These are phyloP conservation scores for Tupaia tana DNA, from an alignment of 2,113 vertebrate genomes.

Conservation along the genomic window DNA sequence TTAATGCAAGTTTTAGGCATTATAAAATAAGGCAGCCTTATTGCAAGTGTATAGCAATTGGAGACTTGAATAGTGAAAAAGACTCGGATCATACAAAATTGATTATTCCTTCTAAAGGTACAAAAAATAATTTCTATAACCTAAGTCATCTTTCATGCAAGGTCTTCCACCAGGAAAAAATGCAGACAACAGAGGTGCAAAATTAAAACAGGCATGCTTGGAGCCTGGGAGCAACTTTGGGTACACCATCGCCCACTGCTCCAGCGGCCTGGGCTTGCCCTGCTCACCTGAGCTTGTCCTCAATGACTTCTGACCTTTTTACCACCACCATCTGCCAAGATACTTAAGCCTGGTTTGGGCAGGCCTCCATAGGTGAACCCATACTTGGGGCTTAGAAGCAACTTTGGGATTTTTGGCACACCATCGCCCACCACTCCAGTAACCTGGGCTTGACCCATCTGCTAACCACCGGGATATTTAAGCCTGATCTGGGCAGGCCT, in stretches of 20 bases:
- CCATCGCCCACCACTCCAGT: too few relatives aligned
- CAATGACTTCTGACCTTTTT: neutral
- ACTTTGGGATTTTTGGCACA: too few relatives aligned
- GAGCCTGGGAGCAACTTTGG: too few relatives aligned
- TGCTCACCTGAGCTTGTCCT: neutral
- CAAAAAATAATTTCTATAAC: slow-evolving; percentile 17
- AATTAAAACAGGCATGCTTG: neutral
- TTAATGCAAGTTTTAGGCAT: neutral
- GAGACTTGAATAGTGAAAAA: slow-evolving; percentile 1
- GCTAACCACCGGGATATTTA: too few relatives aligned
- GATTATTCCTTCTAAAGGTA: neutral
- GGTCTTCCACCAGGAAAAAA: slow-evolving; percentile 9
- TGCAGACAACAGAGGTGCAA: neutral
- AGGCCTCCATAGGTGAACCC: too few relatives aligned
- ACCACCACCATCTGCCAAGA: too few relatives aligned
- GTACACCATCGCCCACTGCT: too few relatives aligned
- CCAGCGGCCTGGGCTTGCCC: neutral
- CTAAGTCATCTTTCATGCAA: neutral
- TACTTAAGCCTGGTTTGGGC: too few relatives aligned
- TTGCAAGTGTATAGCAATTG: neutral
- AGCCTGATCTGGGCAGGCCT: too few relatives aligned
- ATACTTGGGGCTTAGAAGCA: too few relatives aligned
- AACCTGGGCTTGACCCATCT: neutral
- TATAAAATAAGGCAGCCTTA: neutral
- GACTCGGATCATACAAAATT: slow-evolving; percentile 1